Percentiles rank a stretch among this genome's conserved stretches.
Conservation (phyloP, 2,797 vertebrate genomes). For the Xyrichtys novacula region DNA sequence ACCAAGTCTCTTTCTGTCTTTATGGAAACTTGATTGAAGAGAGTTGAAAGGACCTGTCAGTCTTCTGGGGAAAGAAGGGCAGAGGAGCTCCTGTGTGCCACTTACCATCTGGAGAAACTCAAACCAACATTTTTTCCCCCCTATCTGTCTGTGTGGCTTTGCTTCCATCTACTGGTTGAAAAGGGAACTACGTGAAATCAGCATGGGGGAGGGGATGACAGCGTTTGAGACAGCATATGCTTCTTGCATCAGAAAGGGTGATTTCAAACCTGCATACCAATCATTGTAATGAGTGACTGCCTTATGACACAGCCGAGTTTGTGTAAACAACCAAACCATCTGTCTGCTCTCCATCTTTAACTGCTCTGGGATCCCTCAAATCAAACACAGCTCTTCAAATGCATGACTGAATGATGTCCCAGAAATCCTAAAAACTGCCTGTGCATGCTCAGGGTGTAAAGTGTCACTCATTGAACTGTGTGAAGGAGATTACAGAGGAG, state of each 20-base stretch:
- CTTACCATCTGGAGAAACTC: conserved; percentile 61
- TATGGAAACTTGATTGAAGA: conserved; percentile 76
- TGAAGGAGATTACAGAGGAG: too few species aligned
- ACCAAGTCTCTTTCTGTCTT: conserved; percentile 64
- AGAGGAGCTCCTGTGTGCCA: conserved; percentile 57
- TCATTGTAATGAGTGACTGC: conserved; percentile 41
- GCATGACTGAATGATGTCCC: not conserved
- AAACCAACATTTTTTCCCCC: conserved; percentile 1
- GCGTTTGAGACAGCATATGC: not conserved
- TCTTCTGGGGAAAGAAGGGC: conserved; percentile 33
- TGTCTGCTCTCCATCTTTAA: conserved; percentile 35
- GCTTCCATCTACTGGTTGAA: conserved; percentile 80
- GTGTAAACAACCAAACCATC: conserved; percentile 52
- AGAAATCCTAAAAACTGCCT: not conserved
- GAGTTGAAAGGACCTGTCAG: conserved; percentile 75
- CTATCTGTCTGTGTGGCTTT: conserved; percentile 61
- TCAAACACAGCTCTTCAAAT: conserved; percentile 8
- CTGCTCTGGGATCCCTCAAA: conserved; percentile 28
- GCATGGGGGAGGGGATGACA: not conserved
- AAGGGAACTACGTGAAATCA: conserved; percentile 3
- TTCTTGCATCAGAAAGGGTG: conserved; percentile 29
- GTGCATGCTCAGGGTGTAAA: not conserved
- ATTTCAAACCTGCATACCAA: conserved; percentile 40
- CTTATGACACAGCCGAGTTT: conserved; percentile 37
- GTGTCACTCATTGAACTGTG: not conserved